phyloP scores from a whole-genome alignment of 2,888 invertebrate species.

The Entomobrya proxima region DNA sequence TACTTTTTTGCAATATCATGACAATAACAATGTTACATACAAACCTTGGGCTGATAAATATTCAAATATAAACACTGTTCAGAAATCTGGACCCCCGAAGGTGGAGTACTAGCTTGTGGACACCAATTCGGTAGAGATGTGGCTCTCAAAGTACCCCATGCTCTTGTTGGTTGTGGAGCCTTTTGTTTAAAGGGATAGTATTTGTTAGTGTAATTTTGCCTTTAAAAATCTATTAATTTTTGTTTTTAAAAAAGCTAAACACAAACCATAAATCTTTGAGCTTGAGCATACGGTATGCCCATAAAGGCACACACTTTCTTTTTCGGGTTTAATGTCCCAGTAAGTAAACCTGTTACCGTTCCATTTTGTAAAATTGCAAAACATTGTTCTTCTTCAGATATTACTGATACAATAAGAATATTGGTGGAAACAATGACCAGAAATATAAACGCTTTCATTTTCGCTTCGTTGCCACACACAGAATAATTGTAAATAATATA shows the following conservation, averaged over 20 bases:
- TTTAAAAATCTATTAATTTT: too few relatives aligned
- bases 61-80: conserved; percentile 40
- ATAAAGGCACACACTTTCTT: not conserved
- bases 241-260: not conserved
- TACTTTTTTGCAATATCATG: not conserved
- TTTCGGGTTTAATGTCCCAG: not conserved
- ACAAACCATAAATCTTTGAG: conserved; percentile 24
- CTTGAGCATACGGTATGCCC: conserved; percentile 14
- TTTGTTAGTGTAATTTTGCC: too few relatives aligned
- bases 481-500: too few relatives aligned
- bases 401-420: too few relatives aligned
- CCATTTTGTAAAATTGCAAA: not conserved
- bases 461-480: too few relatives aligned
- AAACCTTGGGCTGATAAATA: conserved; percentile 1
- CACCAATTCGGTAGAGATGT: conserved; percentile 31
- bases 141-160: conserved; percentile 9
- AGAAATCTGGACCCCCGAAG: not conserved
- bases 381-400: conserved; percentile 27
- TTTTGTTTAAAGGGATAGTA: not conserved
- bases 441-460: too few relatives aligned
- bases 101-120: not conserved
- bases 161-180: conserved; percentile 10
- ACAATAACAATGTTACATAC: not conserved
- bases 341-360: not conserved
- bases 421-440: too few relatives aligned